phyloP scores from a whole-genome alignment of 1,140 invertebrate genomes.

The Gonatopus flavifemur region DNA sequence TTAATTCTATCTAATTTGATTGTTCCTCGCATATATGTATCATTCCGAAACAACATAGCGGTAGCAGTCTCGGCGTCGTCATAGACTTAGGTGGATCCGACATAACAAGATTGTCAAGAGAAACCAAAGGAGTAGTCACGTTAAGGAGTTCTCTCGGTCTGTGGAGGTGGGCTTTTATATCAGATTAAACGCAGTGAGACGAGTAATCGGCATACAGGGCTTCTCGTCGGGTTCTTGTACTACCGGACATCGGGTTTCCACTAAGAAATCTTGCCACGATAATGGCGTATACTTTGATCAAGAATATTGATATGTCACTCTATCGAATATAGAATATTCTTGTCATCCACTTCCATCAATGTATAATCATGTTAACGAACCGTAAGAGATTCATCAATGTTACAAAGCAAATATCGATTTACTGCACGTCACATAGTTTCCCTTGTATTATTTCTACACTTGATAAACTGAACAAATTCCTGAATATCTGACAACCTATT shows the following conservation, averaged over 20 bases:
- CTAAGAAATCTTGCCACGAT: background rate
- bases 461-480: no score
- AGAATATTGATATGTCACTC: no score
- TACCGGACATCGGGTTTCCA: conserved; percentile 25
- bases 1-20: background rate
- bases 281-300: no score
- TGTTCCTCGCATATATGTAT: background rate
- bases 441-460: no score
- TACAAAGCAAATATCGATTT: no score
- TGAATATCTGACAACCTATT: no score
- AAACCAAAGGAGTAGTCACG: conserved; percentile 55
- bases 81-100: conserved; percentile 25
- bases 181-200: conserved; percentile 45
- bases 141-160: conserved; percentile 49
- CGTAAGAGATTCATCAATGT: no score
- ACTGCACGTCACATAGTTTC: no score
- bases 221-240: conserved; percentile 33
- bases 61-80: conserved; percentile 4
- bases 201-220: conserved; percentile 41
- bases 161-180: conserved; percentile 44
- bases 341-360: no score
- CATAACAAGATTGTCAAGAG: conserved; percentile 51
- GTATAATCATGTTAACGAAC: no score
- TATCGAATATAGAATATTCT: no score
- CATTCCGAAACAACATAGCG: background rate